Evolutionary conservation across 2,113 vertebrate genomes (phyloP), one percentile per base, ranked within the genome.

Genomic region (Stegastes partitus): DNA sequence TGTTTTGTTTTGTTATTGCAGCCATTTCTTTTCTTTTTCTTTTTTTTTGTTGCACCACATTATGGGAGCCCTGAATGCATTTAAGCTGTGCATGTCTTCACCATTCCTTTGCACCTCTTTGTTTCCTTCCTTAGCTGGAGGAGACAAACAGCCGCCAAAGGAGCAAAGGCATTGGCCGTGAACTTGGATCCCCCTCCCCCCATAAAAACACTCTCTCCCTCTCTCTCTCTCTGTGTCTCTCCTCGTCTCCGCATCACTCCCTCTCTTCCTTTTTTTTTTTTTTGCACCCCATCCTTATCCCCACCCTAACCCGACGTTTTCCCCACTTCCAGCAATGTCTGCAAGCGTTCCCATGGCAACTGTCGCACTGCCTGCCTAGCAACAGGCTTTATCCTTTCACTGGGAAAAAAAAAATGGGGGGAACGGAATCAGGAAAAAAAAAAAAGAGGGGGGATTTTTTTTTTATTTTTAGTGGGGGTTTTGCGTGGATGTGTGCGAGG

Each of bases 311-410:
- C 74, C 49, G 14, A 63, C 49, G 1, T 67, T 56, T 71, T 39
- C 87, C 84, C 83, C 81, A 87, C 88, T 86, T 90, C 74, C 81
- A 90, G 91, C 90, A 85, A 92, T 85, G 88, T 94, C 92, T 93
- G 92, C 81, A 87, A 88, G 88, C 75, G 93, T 95, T 94, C 70
- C 93, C 92, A 94, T 94, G 91, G 92, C 91, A 95, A 95, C 94
- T 90, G 93, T 93, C 88, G 74, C 90, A 90, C 74, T 93, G 90
- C 92, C 93, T 94, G 91, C 93, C 94, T 95, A 92, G 93, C 91
- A 94, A 94, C 94, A 95, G 89, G 90, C 92, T 87, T 93, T 83
- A 91, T 93, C 92, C 90, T 89, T 87, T 86, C 73, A 68, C 67
- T 78, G 79, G 80, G 63, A 64, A 80, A 85, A 88, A 81, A 86